These are phyloP conservation scores for Tragelaphus oryx DNA, from an alignment of 2,797 vertebrate genomes.

Conservation along the genomic window DNA sequence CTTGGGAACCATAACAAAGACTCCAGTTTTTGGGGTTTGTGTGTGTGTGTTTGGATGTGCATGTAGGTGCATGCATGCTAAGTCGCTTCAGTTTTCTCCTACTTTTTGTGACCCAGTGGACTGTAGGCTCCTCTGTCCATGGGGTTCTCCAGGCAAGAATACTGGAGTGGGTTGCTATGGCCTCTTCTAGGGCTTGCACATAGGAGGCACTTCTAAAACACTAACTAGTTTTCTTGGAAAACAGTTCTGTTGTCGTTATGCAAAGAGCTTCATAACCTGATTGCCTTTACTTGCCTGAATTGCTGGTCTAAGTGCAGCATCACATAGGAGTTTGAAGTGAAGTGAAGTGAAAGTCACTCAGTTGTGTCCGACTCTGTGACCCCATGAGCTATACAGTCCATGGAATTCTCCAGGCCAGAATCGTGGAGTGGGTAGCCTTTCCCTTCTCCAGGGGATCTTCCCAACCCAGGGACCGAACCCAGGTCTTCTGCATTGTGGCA, in stretches of 20 bases:
- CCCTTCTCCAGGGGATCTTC: neutral
- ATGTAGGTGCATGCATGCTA: neutral
- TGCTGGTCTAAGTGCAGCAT: too few relatives aligned
- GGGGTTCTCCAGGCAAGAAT: neutral
- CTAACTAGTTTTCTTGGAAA: neutral
- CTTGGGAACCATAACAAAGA: neutral
- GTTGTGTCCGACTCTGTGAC: neutral
- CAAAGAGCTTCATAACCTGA: neutral
- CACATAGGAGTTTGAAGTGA: neutral
- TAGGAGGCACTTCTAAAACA: neutral
- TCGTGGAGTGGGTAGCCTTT: neutral
- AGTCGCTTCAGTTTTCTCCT: neutral
- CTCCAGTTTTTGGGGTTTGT: neutral
- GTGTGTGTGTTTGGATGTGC: neutral
- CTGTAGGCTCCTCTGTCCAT: neutral
- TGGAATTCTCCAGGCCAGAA: neutral
- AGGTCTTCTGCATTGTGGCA: neutral
- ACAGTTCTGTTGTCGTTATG: neutral
- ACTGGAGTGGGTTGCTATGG: neutral
- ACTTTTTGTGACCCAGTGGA: neutral
- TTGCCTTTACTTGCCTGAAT: neutral
- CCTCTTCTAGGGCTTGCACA: neutral
- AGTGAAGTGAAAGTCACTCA: neutral
- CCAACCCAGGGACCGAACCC: neutral
- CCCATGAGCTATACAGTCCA: neutral